Base-by-base conservation (phyloP, 2,888 invertebrate genomes). In the Ormyrus nitidulus region DNA sequence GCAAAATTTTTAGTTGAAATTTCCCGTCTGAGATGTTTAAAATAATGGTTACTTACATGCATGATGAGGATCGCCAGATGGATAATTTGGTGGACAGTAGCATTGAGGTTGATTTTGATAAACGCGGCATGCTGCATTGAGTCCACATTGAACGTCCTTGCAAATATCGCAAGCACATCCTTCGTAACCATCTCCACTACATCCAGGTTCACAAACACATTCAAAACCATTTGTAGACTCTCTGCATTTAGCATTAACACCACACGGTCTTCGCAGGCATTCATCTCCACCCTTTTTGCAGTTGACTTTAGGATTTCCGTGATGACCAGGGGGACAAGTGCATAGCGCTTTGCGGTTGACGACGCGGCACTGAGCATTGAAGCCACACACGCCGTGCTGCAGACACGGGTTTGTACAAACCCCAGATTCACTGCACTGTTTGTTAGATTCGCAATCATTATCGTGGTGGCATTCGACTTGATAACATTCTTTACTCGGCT, bases 151-250 rank as follows among this genome's bases (percentile, higher is more conserved):
- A 86, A 95, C 94, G 84, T 94, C 93, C 83, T 94, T 94, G 87
- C 97, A 98, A n/a, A 95, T 93, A 89, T 95, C 94, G 88, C 97
- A 97, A 77, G 94, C 92, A 87, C 97, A 97, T 80, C 95, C 96
- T 84, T 93, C 93, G 87, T 94, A 93, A 19, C 97, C 94, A 91
- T 97, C 96, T 0, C 97, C 97, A 73, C 94, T 93, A 88, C 97
- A 97, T 77, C 95, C 95, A 6, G 94, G 93, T 81, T 94, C 93
- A 88, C 97, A 97, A 56, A 93, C 93, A 87, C 97, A 98, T 88
- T 96, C 96, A 87, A 94, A 96, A 79, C 95, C 95, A n/a, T 94
- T 94, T 51, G 93, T 92, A 19, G 94, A 92, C 89, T 97, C 96
- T 77, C 94, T 93, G 87, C 97, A 97, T 84, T 94, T 94, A 0